Conservation (phyloP, 2,888 invertebrate genomes). For the Cacoxenus indagator region DNA sequence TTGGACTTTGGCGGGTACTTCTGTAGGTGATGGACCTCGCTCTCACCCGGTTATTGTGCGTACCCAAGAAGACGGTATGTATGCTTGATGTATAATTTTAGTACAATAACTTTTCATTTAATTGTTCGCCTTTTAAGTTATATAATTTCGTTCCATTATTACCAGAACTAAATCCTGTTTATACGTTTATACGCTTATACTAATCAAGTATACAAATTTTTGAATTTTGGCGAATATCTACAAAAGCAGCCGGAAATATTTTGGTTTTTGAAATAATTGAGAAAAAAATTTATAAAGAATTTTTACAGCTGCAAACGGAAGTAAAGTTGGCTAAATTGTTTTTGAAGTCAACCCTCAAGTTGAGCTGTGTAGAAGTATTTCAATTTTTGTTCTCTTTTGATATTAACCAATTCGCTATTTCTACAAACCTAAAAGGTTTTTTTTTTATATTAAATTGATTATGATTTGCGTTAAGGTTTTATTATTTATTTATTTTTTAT, state of each 20-base stretch:
- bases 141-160: background rate
- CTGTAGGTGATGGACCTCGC: constrained; percentile 95
- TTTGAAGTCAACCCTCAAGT: constrained; percentile 13
- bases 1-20: constrained; percentile 96
- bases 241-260: constrained; percentile 14
- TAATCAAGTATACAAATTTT: constrained; percentile 17
- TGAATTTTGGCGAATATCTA: constrained; percentile 20
- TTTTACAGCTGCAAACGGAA: constrained; percentile 16
- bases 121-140: too few species aligned
- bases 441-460: too few species aligned
- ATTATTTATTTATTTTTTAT: too few species aligned
- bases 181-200: background rate
- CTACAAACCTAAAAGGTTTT: too few species aligned
- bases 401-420: too few species aligned
- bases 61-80: constrained; percentile 99
- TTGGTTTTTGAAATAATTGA: background rate
- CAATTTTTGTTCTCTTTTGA: too few species aligned
- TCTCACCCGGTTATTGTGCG: constrained; percentile 92
- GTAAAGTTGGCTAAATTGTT: constrained; percentile 8
- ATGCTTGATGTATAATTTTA: constrained; percentile 44
- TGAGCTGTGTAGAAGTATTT: background rate
- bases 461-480: too few species aligned
- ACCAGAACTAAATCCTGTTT: too few species aligned
- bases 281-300: background rate
- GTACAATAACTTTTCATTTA: constrained; percentile 6